Evolutionary conservation across 2,888 invertebrate species (phyloP), one percentile per base, ranked within the genome.

Genomic region (Spisula solida): DNA sequence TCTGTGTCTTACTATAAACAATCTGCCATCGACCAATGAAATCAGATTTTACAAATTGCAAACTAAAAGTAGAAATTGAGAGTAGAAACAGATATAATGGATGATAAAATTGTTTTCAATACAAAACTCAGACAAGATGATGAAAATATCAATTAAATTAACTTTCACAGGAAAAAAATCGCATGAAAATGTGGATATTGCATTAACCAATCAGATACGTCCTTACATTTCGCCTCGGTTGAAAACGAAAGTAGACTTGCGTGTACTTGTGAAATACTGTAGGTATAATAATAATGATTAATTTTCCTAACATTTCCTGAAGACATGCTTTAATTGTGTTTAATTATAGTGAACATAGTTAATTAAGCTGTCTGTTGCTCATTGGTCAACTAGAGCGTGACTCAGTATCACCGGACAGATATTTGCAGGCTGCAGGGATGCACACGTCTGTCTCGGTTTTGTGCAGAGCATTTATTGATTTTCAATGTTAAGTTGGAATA

Each of bases 51-150:
- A 20, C 51, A 12, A 20, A 18, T 34, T 60, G 81, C 18, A 82
- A 82, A 82, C 1, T 82, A 56, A 82, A 82, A 82, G 81, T 60
- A 82, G 56, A 48, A 51, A 51, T 1, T 51, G 1, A 51, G 16
- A 16, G 51, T 10, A 51, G 6, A 16, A 12, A 51, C 1, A 5
- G 1, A 16, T 8, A 10, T 51, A 51, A 51, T 51, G 4, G 51
- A 14, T 51, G 16, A 51, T 51, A 10, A 41, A 51, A 51, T 51
- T 51, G 14, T 10, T 51, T 51, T 5, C 16, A 12, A 1, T 51
- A 16, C 51, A 51, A 1, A 14, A 51, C 12, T 12, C 51, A 51
- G 51, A 51, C n/a, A n/a, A n/a, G n/a, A n/a, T n/a, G n/a, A n/a
- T n/a, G n/a, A 51, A 5, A 51, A 1, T 16, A 51, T 1, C 51